Evolutionary conservation across 2,113 vertebrate species (phyloP), one percentile per base, ranked within the genome.

Genomic region (Sprattus sprattus): DNA sequence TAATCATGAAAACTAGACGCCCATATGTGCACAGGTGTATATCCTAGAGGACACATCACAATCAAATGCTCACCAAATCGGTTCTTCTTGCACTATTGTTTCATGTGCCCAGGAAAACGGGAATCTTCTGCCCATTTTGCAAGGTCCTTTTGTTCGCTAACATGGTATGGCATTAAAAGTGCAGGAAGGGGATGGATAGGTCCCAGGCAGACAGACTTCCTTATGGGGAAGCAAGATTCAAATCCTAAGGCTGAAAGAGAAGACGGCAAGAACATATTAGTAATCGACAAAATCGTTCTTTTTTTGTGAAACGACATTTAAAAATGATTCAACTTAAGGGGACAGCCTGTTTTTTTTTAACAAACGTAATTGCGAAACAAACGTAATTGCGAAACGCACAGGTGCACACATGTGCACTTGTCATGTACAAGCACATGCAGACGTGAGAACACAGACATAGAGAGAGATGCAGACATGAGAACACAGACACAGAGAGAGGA

Each of bases 391-490:
- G n/a, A 28, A 39, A 28, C 64, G 85, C 86, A 86, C 82, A 82
- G 0, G 85, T 20, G 67, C 28, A 86, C 44, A 44, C 81, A 47
- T 46, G 22, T 20, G 8, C 82, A 54, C 47, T 39, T 20, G 18
- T 18, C 20, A 32, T 39, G 52, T 39, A 10, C 83, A 71, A 28
- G 18, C 82, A 83, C 50, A 46, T n/a, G 32, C 44, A 71, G 10
- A 13, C 16, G 39, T 2, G 39, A 25, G 6, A 60, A 71, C 3
- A 9, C 83, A 84, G 81, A 82, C 81, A 82, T 11, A 25, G 81
- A 71, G 45, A 86, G 45, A 67, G 71, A 87, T n/a, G n/a, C 45
- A 28, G 25, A 81, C 82, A 71, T 25, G 85, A 45, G 57, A 60
- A 87, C 45, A 28, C 18, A 81, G 45, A 85, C 71, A 83, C 46